phyloP scores from a whole-genome alignment of 2,888 invertebrate genomes.

The Chrysotoxum bicinctum region DNA sequence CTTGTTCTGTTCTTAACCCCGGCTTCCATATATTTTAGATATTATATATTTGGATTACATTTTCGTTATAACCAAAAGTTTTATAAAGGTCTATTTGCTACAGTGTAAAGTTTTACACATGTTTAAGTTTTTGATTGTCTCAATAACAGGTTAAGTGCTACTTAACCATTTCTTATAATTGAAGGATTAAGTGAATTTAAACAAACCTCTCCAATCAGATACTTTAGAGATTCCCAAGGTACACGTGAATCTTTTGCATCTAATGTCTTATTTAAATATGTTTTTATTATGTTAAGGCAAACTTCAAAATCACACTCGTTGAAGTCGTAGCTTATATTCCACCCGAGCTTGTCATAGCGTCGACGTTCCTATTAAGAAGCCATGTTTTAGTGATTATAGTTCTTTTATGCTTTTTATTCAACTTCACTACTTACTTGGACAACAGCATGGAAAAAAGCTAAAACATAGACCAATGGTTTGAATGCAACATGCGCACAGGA shows the following conservation, averaged over 20 bases:
- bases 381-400: background rate
- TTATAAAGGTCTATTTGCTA: no score
- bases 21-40: no score
- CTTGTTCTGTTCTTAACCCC: no score
- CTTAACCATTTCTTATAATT: no score
- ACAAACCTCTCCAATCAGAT: slow-evolving; percentile 92
- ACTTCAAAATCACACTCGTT: slow-evolving; percentile 96
- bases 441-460: slow-evolving; percentile 97
- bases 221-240: slow-evolving; percentile 95
- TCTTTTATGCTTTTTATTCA: background rate
- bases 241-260: slow-evolving; percentile 85
- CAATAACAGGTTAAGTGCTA: no score
- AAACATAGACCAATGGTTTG: slow-evolving; percentile 91
- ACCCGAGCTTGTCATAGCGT: slow-evolving; percentile 96
- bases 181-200: background rate
- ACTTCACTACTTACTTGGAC: slow-evolving; percentile 85
- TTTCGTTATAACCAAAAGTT: no score
- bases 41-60: no score
- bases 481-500: slow-evolving; percentile 89
- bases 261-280: slow-evolving; percentile 88
- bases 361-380: slow-evolving; percentile 87
- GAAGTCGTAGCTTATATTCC: slow-evolving; percentile 97
- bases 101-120: no score
- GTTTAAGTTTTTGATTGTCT: no score
- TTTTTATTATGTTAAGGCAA: slow-evolving; percentile 91